Base-by-base conservation (phyloP, 2,797 vertebrate species). In the Liparis tanakae region DNA sequence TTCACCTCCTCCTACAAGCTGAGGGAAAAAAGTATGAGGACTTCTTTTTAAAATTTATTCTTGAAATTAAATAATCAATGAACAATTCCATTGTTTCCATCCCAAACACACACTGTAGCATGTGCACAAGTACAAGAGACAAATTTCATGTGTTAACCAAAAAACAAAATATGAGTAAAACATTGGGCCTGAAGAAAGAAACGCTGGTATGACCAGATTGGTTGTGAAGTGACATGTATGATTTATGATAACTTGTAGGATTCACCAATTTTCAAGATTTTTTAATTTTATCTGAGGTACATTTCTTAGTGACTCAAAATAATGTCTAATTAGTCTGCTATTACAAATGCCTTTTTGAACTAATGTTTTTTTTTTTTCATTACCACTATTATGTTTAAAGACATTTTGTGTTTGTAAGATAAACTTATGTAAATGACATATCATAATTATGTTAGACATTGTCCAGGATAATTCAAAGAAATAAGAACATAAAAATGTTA, bases 1-100 rank as follows among this genome's bases (percentile, higher is more conserved):
- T 84, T 15, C 58, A 72, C 37, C 44, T 77, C 34, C 33, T 70
- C 67, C 70, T 76, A 71, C 33, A 56, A 50, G 72, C 51, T 33
- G 34, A 72, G 43, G 22, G 25, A 22, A 53, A 53, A 46, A 83
- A 78, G 30, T 56, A 77, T 50, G 57, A 46, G 50, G 14, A 18
- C 48, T 70, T 18, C 62, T 62, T 13, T 22, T 10, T 41, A 10
- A 43, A 14, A 41, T 36, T 15, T 1, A 3, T 41, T 41, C 39
- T 36, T 63, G 18, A 67, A 67, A 58, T 22, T 1, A 30, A 68
- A 13, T 20, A 2, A 30, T 46, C 6, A 30, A 0, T 54, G 9
- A 57, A 56, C 20, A 39, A 18, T 51, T 55, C 14, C 7, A 13
- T 43, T 41, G 22, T 63, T 25, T 43, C 37, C 2, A 5, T 18